Percentiles rank a stretch among this genome's conserved stretches.
These are phyloP conservation scores for Cryptocephalus moraei DNA, from an alignment of 2,888 invertebrate species.

Conservation along the genomic window DNA sequence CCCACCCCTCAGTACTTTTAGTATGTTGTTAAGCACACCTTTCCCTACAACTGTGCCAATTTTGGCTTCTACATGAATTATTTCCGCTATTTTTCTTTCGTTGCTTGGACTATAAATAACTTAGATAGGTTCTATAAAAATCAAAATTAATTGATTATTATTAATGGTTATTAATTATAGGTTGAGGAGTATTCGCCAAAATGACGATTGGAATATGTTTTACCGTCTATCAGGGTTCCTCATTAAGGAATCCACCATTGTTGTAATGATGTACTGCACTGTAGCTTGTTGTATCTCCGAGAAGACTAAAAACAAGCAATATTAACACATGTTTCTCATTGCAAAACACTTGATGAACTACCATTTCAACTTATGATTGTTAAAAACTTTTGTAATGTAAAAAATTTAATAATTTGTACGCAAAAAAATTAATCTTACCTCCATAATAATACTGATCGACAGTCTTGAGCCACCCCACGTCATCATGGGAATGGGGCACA, in stretches of 20 bases:
- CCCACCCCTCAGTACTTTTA: too few relatives aligned
- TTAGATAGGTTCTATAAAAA: too few relatives aligned
- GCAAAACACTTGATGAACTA: too few relatives aligned
- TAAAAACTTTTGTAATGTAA: too few relatives aligned
- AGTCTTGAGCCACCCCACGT: constrained; percentile 79
- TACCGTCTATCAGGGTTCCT: constrained; percentile 57
- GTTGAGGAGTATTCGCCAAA: background rate
- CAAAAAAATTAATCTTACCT: constrained; percentile 32
- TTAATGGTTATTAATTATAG: background rate
- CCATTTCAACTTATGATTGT: too few relatives aligned
- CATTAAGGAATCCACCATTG: constrained; percentile 62
- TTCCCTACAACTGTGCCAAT: too few relatives aligned
- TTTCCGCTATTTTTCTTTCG: too few relatives aligned
- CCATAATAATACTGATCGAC: constrained; percentile 74
- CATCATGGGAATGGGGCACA: constrained; percentile 72
- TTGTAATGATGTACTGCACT: constrained; percentile 83
- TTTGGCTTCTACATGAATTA: too few relatives aligned
- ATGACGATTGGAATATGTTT: background rate
- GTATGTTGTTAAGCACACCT: too few relatives aligned
- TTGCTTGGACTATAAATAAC: too few relatives aligned
- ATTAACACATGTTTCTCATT: too few relatives aligned
- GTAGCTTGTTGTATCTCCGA: constrained; percentile 63
- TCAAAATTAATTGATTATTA: background rate
- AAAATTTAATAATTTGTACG: too few relatives aligned
- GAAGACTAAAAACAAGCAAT: constrained; percentile 36